These are phyloP conservation scores for Lepas anatifera DNA, from an alignment of 2,888 invertebrate species.

Conservation along the genomic window DNA sequence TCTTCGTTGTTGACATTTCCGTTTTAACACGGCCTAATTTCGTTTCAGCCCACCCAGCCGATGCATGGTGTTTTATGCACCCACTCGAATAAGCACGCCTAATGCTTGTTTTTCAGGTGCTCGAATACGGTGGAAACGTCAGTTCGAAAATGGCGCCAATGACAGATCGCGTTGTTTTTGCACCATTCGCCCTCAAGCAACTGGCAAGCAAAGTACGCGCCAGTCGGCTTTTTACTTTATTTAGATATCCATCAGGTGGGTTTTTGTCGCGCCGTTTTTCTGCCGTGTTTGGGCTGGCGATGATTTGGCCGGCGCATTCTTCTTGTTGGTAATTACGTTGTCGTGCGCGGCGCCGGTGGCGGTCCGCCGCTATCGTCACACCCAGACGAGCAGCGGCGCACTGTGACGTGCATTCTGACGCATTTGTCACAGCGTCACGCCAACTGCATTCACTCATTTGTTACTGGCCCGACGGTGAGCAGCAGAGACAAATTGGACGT, in stretches of 20 bases:
- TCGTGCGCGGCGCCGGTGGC: neutral
- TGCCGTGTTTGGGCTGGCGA: neutral
- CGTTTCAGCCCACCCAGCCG: neutral
- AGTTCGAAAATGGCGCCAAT: neutral
- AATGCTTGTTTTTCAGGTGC: neutral
- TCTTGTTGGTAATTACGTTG: neutral
- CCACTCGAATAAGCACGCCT: neutral
- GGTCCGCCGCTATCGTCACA: neutral
- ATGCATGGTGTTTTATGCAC: neutral
- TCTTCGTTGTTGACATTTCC: neutral
- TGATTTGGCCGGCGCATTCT: constrained; percentile 10
- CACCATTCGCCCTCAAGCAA: neutral
- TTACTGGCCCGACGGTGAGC: no score
- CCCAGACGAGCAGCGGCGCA: constrained; percentile 5
- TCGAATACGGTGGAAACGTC: neutral
- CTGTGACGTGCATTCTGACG: neutral
- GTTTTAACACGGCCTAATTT: neutral
- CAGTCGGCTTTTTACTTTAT: neutral
- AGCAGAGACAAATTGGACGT: no score
- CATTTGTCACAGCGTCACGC: neutral
- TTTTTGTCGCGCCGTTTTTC: neutral
- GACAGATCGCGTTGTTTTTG: neutral
- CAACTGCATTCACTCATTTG: neutral
- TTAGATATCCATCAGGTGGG: neutral
- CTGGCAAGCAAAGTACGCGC: neutral